phyloP scores from a whole-genome alignment of 2,113 vertebrate genomes.

The Danio rerio region GRCz12tu NC_133190.1:41080501-41081000 shows the following conservation, averaged over 20 bases:
- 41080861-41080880: constrained; percentile 52
- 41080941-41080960: constrained; percentile 46
- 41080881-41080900: constrained; percentile 40
- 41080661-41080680: no score
- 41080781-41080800: constrained; percentile 14
- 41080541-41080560: no score
- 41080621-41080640: no score
- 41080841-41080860: constrained; percentile 60
- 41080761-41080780: constrained; percentile 8
- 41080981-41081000: neutral
- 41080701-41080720: constrained; percentile 1
- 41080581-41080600: no score
- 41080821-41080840: constrained; percentile 59
- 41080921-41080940: constrained; percentile 16
- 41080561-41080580: no score
- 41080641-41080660: no score
- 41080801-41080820: constrained; percentile 66
- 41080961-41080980: constrained; percentile 64
- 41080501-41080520: no score
- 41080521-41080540: no score
- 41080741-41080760: neutral
- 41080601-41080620: no score
- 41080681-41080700: no score
- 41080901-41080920: constrained; percentile 26
- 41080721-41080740: constrained; percentile 49